phyloP scores from a whole-genome alignment of 1,140 invertebrate species.

The Goniozus legneri region DNA sequence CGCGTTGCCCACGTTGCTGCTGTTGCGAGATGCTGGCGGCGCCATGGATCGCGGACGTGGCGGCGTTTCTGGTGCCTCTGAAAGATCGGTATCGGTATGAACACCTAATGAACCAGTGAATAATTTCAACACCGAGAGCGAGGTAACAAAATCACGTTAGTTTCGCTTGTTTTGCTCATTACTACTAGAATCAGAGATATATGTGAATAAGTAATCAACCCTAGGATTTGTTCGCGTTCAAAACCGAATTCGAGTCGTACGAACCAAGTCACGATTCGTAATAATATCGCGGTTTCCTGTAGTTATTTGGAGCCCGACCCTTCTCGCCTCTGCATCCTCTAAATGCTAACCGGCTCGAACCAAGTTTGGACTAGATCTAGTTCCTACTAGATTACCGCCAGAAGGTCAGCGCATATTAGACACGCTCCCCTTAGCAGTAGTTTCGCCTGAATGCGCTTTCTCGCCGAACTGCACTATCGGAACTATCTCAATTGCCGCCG shows the following conservation, averaged over 20 bases:
- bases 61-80: conserved; percentile 57
- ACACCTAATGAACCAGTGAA: background rate
- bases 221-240: background rate
- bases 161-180: no score
- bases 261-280: background rate
- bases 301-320: background rate
- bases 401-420: background rate
- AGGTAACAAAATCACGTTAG: background rate
- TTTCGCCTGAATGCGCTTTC: background rate
- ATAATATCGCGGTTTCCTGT: background rate
- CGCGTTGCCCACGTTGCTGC: conserved; percentile 37
- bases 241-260: background rate
- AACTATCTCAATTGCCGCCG: background rate
- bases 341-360: background rate
- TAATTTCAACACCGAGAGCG: no score
- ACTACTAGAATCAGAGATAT: background rate
- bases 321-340: no score
- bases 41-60: conserved; percentile 71
- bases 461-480: background rate
- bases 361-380: background rate
- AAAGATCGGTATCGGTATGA: conserved; percentile 5
- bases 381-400: background rate
- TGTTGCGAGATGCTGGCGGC: conserved; percentile 61
- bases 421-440: background rate
- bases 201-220: background rate